phyloP scores from a whole-genome alignment of 1,140 invertebrate species.

The Spodoptera frugiperda region DNA sequence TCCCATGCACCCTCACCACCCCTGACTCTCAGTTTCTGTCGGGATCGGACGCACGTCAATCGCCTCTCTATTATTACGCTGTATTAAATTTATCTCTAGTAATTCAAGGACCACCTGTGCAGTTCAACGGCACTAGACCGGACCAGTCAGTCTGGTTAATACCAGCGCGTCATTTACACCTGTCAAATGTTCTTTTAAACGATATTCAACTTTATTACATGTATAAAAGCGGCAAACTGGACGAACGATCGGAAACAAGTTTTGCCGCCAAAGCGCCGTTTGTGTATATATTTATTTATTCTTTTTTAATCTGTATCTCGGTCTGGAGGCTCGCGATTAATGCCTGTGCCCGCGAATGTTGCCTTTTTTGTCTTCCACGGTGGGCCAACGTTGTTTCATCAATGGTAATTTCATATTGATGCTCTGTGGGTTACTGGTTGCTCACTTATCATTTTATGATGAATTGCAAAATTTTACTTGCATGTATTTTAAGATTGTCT shows the following conservation, averaged over 20 bases:
- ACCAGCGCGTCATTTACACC: slow-evolving; percentile 73
- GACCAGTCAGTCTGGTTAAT: slow-evolving; percentile 81
- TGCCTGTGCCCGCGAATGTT: slow-evolving; percentile 61
- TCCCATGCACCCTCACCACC: background rate
- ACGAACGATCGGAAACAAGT: slow-evolving; percentile 53
- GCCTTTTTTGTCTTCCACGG: slow-evolving; percentile 61
- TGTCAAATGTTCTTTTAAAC: slow-evolving; percentile 64
- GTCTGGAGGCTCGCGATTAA: slow-evolving; percentile 73
- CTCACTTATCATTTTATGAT: background rate
- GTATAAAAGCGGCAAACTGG: slow-evolving; percentile 52
- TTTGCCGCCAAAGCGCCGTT: slow-evolving; percentile 72
- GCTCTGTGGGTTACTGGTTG: slow-evolving; percentile 13
- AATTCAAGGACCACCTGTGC: slow-evolving; percentile 81
- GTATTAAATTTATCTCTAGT: slow-evolving; percentile 82
- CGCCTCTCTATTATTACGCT: slow-evolving; percentile 77
- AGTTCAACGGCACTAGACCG: slow-evolving; percentile 82
- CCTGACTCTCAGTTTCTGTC: slow-evolving; percentile 62
- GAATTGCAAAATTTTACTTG: too few relatives aligned
- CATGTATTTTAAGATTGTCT: too few relatives aligned
- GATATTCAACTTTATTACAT: slow-evolving; percentile 68
- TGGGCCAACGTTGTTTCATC: slow-evolving; percentile 54
- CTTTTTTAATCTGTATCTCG: slow-evolving; percentile 75
- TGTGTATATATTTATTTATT: slow-evolving; percentile 75
- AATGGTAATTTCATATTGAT: slow-evolving; percentile 31
- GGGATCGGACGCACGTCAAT: slow-evolving; percentile 60